Evolutionary conservation across 2,888 invertebrate species (phyloP), one percentile per base, ranked within the genome.

Genomic region (Pyralis farinalis): DNA sequence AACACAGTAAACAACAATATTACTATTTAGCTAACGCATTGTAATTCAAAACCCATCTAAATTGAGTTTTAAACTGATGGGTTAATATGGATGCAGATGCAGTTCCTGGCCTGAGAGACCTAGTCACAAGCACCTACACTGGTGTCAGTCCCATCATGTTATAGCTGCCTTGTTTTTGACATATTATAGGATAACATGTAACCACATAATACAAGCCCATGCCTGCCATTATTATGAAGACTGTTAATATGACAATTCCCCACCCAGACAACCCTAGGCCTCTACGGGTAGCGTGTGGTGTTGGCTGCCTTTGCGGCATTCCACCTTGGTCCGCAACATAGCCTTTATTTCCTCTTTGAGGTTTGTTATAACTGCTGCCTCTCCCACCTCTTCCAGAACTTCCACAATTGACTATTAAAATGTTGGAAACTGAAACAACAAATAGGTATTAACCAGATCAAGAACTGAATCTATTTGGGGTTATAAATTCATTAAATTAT

Each of bases 171-270:
- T 88, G 78, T 49, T 90, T 89, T 48, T 89, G 86, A 52, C 92
- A 93, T 34, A 93, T 63, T 34, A 91, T 84, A 20, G 93, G 93
- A 67, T 93, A 93, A 55, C 93, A 93, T 53, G 93, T 88, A 21
- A 92, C 89, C 46, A 91, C 90, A 56, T 93, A 94, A 58, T 94
- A 93, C 29, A 91, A 81, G 0, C 90, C 90, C 66, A 90, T 79
- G 47, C 86, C 84, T 3, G 86, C 71, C 11, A 91, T 56, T 29
- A 91, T 88, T n/a, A 90, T 46, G 1, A 81, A 75, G 7, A 92
- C 63, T 42, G 91, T 70, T 7, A 92, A 55, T n/a, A 82, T 71
- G 7, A 92, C 90, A 20, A 93, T 91, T 11, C 93, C 93, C 91
- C 93, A 93, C 0, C 93, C 93, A 0, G 93, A 92, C 25, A 92